phyloP scores from a whole-genome alignment of 2,888 invertebrate genomes.

The Chorisops tibialis region DNA sequence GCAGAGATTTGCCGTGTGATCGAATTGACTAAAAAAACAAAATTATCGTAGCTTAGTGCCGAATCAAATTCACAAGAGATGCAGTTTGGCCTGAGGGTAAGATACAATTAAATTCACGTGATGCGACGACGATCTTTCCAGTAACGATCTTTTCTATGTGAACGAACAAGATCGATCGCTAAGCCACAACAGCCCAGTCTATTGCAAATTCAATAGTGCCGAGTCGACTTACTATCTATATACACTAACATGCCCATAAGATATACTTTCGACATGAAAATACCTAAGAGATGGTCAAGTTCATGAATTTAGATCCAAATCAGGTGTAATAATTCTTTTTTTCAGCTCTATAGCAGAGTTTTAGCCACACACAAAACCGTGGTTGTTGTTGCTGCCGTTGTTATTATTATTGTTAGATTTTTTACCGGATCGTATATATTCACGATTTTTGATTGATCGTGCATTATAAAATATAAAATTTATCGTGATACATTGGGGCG shows the following conservation, averaged over 20 bases:
- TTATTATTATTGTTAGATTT: conserved; percentile 36
- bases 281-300: conserved; percentile 30
- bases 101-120: conserved; percentile 53
- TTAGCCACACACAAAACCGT: conserved; percentile 13
- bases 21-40: too few species aligned
- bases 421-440: conserved; percentile 26
- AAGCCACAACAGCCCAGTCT: not conserved
- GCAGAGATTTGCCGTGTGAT: too few species aligned
- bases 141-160: conserved; percentile 33
- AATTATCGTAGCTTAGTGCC: too few species aligned
- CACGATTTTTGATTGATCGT: conserved; percentile 54
- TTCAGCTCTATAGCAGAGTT: conserved; percentile 37
- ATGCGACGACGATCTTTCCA: conserved; percentile 52
- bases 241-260: not conserved
- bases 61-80: too few species aligned
- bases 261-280: not conserved
- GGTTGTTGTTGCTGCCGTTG: conserved; percentile 39
- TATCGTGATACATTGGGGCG: conserved; percentile 54
- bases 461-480: conserved; percentile 53
- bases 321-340: conserved; percentile 53
- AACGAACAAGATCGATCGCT: not conserved
- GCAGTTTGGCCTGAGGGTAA: conserved; percentile 44
- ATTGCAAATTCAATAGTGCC: not conserved
- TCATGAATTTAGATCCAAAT: conserved; percentile 48
- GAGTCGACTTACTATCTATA: not conserved